Conservation (phyloP, 30 jellyfish, hydroid and myxozoan species). For the Catostylus mosaicus region DNA sequence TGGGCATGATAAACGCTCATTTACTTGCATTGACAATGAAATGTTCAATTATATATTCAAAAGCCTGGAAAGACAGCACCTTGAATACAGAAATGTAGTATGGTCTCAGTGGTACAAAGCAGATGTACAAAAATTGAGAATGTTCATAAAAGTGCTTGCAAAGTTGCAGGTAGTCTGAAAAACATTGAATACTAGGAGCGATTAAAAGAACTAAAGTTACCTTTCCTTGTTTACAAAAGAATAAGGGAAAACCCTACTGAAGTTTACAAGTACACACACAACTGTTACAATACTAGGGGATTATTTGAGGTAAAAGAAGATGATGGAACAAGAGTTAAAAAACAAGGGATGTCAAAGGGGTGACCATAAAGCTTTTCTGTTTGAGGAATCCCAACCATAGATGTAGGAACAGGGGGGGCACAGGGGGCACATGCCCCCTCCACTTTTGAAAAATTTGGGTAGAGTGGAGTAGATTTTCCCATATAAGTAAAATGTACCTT, state of each 20-base stretch:
- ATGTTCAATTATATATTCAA: background rate
- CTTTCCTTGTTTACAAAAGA: slow-evolving; percentile 30
- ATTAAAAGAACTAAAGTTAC: slow-evolving; percentile 17
- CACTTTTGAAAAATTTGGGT: no score
- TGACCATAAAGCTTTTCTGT: background rate
- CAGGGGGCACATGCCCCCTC: no score
- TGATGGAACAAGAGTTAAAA: background rate
- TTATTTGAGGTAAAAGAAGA: slow-evolving; percentile 27
- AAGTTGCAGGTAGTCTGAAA: no score
- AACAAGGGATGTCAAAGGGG: slow-evolving; percentile 27
- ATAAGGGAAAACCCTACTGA: slow-evolving; percentile 34
- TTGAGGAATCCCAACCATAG: slow-evolving; percentile 11
- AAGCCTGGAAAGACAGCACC: slow-evolving; percentile 1
- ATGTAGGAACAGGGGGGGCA: no score
- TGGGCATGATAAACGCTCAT: no score
- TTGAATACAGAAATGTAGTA: background rate
- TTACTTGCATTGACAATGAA: background rate
- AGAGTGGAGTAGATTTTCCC: no score
- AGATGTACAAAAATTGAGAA: no score
- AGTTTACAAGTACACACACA: slow-evolving; percentile 42
- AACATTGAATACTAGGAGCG: background rate
- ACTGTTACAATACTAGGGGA: slow-evolving; percentile 12
- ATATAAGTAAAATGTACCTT: no score
- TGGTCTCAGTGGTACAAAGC: background rate
- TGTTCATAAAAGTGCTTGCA: no score